Percentiles rank a stretch among this genome's conserved stretches.
phyloP scores from a whole-genome alignment of 2,113 vertebrate species.

The Nannospalax galili region DNA sequence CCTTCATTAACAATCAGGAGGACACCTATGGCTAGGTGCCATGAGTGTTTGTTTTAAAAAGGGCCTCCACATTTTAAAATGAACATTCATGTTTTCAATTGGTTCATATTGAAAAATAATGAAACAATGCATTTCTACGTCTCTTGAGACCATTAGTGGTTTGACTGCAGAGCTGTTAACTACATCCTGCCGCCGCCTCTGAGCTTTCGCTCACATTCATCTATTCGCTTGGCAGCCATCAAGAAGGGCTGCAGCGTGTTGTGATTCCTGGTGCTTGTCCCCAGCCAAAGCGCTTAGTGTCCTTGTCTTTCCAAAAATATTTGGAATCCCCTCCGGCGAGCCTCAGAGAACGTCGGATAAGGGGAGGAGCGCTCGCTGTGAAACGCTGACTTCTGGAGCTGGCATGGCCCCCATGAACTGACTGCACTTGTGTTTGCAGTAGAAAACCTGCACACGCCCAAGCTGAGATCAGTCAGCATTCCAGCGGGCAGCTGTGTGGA shows the following conservation, averaged over 20 bases:
- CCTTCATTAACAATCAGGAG: not conserved
- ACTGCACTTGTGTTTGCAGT: too few relatives aligned
- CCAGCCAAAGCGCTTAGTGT: fast-evolving
- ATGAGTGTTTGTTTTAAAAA: not conserved
- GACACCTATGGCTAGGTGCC: not conserved
- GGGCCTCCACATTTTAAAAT: not conserved
- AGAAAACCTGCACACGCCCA: not conserved
- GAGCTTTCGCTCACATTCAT: not conserved
- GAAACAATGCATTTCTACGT: not conserved
- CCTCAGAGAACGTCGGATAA: too few relatives aligned
- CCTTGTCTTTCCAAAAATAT: not conserved
- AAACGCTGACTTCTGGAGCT: not conserved
- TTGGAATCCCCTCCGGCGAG: not conserved
- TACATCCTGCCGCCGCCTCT: not conserved
- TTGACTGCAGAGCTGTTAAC: not conserved
- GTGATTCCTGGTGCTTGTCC: not conserved
- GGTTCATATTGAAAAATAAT: not conserved
- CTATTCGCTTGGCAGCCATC: not conserved
- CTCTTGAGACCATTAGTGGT: not conserved
- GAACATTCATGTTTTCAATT: not conserved
- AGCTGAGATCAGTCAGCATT: too few relatives aligned
- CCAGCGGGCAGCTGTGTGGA: not conserved
- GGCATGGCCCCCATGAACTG: fast-evolving
- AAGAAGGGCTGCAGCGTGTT: not conserved
- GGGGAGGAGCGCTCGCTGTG: too few relatives aligned